phyloP scores from a whole-genome alignment of 2,113 vertebrate species.

The Pristiophorus japonicus region DNA sequence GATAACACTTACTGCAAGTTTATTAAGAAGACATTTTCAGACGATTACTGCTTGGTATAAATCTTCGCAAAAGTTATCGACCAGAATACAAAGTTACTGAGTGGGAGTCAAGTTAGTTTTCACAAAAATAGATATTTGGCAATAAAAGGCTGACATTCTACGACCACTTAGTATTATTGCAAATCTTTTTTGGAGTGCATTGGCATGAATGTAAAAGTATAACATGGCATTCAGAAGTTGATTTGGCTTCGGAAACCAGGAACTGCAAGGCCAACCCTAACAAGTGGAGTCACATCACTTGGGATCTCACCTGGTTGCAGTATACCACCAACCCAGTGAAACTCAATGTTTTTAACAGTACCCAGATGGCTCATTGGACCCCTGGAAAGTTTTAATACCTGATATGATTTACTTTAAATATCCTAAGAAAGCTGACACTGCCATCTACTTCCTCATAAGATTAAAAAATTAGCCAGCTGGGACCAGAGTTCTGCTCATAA shows the following conservation, averaged over 20 bases:
- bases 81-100: not conserved
- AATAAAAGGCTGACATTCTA: not conserved
- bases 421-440: not conserved
- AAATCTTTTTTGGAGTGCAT: not conserved
- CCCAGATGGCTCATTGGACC: not conserved
- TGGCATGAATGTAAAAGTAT: not conserved
- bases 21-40: constrained; percentile 5
- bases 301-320: not conserved
- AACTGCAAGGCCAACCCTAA: not conserved
- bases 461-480: not conserved
- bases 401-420: not conserved
- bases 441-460: not conserved
- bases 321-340: not conserved
- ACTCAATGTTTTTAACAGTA: not conserved
- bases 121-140: not conserved
- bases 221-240: not conserved
- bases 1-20: not conserved
- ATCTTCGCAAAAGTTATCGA: not conserved
- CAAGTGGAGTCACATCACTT: not conserved
- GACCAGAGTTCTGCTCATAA: not conserved
- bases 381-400: not conserved
- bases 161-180: not conserved
- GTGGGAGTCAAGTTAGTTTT: too few species aligned
- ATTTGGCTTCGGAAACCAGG: not conserved
- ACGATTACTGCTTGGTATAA: not conserved